Evolutionary conservation across 2,797 vertebrate genomes (phyloP).

Genomic region (Cottoperca gobio): DNA sequence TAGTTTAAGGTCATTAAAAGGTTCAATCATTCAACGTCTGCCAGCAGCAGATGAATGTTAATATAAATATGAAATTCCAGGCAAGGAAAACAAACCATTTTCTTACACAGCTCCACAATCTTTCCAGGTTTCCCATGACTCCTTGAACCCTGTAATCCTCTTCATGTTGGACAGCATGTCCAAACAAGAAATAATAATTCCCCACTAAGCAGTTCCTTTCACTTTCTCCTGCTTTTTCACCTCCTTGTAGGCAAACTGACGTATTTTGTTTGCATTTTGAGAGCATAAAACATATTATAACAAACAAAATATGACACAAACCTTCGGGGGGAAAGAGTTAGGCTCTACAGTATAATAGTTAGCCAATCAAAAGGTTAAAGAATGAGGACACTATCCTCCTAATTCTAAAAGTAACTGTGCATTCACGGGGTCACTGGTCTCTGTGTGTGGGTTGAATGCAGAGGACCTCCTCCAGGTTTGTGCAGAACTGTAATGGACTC

Average conservation of each 20-base stretch:
- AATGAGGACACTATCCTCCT: too few species aligned
- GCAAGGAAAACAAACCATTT: neutral
- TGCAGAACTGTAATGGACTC: neutral
- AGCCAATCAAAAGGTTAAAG: too few species aligned
- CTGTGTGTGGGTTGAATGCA: neutral
- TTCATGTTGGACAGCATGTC: slow-evolving; percentile 24
- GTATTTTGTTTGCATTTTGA: neutral
- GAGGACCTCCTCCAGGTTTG: neutral
- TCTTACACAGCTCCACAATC: neutral
- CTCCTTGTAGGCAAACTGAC: neutral
- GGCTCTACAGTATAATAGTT: too few species aligned
- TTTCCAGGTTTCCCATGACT: slow-evolving; percentile 4
- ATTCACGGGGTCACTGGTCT: too few species aligned
- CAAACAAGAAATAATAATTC: slow-evolving; percentile 28
- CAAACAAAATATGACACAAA: too few species aligned
- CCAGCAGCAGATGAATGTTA: too few species aligned
- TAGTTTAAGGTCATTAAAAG: neutral
- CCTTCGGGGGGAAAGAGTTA: too few species aligned
- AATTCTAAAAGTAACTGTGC: too few species aligned
- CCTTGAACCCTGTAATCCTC: slow-evolving; percentile 14
- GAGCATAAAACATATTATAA: too few species aligned
- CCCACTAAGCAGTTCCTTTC: slow-evolving; percentile 8
- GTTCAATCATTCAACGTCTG: too few species aligned
- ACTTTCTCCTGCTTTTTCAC: neutral
- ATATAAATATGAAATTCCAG: too few species aligned